These are phyloP conservation scores for Arbacia lixula DNA, from an alignment of 53 echinoderm and acorn worm genomes.

Conservation along the genomic window DNA sequence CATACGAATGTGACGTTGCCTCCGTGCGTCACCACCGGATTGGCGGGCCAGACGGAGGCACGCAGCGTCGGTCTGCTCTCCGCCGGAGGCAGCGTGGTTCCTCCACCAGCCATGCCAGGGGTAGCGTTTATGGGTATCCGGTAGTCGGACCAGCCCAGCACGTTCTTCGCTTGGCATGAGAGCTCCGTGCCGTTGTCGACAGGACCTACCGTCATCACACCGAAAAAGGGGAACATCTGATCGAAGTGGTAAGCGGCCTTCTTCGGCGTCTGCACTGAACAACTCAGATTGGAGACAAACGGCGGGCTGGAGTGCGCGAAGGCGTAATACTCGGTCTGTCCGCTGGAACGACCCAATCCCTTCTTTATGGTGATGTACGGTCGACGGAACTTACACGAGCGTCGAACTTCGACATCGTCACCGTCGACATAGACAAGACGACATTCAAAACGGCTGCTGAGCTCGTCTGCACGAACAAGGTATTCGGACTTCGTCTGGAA, in stretches of 20 bases:
- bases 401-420: neutral
- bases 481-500: neutral
- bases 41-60: conserved; percentile 2
- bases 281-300: conserved; percentile 5
- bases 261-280: neutral
- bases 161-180: conserved; percentile 13
- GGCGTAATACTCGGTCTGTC: neutral
- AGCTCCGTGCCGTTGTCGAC: conserved; percentile 16
- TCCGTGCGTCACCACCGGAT: neutral
- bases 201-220: conserved; percentile 6
- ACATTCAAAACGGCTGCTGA: conserved; percentile 29
- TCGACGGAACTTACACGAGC: conserved; percentile 11
- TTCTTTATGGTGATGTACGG: neutral
- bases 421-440: conserved; percentile 17
- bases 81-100: too few relatives aligned
- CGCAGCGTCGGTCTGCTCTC: too few relatives aligned
- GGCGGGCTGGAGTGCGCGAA: conserved; percentile 6
- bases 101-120: too few relatives aligned
- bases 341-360: neutral
- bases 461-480: neutral
- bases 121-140: too few relatives aligned
- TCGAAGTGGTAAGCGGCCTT: neutral
- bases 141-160: too few relatives aligned
- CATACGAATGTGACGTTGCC: conserved; percentile 13
- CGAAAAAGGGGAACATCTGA: neutral